phyloP scores from a whole-genome alignment of 2,888 invertebrate genomes.

The Eilema griseolum region DNA sequence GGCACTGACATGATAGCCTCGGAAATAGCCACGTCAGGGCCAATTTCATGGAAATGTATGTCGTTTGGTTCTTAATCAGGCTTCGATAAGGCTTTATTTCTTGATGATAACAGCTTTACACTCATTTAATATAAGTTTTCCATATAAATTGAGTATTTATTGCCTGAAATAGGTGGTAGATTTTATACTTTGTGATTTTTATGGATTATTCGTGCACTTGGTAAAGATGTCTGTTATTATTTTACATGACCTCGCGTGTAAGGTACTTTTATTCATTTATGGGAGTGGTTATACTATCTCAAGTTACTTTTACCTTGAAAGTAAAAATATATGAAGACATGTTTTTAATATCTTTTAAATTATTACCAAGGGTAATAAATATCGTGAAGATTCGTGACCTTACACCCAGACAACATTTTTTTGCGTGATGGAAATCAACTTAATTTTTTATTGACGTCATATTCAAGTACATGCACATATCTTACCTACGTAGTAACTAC shows the following conservation, averaged over 20 bases:
- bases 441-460: background rate
- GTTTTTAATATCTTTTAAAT: background rate
- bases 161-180: background rate
- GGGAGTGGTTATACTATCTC: background rate
- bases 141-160: conserved; percentile 8
- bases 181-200: background rate
- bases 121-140: conserved; percentile 6
- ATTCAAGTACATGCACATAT: background rate
- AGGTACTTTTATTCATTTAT: background rate
- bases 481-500: too few species aligned
- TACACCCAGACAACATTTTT: background rate
- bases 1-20: conserved; percentile 65
- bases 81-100: conserved; percentile 34
- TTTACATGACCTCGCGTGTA: background rate
- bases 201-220: background rate
- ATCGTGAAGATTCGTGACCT: background rate
- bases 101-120: conserved; percentile 9
- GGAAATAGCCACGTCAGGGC: conserved; percentile 63
- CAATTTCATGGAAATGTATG: conserved; percentile 71
- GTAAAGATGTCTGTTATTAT: background rate
- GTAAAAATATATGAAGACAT: background rate
- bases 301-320: background rate
- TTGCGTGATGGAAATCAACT: background rate
- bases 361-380: background rate
- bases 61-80: conserved; percentile 45